These are phyloP conservation scores for Melospiza melodia DNA, from an alignment of 2,113 vertebrate species.

Conservation along the genomic window DNA sequence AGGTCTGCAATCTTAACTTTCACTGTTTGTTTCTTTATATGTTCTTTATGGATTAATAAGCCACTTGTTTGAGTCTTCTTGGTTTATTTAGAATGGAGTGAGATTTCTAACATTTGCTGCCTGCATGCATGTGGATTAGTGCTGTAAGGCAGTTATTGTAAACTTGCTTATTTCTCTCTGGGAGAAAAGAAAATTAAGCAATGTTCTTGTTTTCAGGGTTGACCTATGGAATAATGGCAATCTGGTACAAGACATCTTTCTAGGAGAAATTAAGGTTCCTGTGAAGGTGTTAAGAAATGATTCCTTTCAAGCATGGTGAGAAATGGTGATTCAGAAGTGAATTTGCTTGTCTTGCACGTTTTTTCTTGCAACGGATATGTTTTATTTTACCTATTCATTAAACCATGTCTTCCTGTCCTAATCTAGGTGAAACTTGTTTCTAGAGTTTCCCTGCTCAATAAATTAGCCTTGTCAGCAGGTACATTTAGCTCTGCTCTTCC, in stretches of 20 bases:
- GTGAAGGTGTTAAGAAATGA: constrained; percentile 90
- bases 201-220: constrained; percentile 81
- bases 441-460: neutral
- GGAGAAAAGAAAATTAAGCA: neutral
- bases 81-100: constrained; percentile 55
- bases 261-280: constrained; percentile 93
- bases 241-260: constrained; percentile 92
- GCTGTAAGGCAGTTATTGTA: constrained; percentile 5
- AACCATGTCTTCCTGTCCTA: neutral
- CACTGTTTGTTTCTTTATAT: constrained; percentile 54
- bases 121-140: constrained; percentile 74
- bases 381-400: neutral
- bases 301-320: constrained; percentile 91
- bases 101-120: constrained; percentile 67
- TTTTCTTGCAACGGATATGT: neutral
- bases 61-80: constrained; percentile 36
- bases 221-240: constrained; percentile 97
- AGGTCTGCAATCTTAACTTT: constrained; percentile 57
- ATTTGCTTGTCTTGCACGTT: neutral
- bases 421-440: neutral
- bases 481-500: neutral
- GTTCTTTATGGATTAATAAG: constrained; percentile 44
- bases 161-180: neutral
- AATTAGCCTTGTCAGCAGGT: neutral
- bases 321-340: neutral